These are phyloP conservation scores for Microdon myrmicae DNA, from an alignment of 2,888 invertebrate genomes.

Conservation along the genomic window DNA sequence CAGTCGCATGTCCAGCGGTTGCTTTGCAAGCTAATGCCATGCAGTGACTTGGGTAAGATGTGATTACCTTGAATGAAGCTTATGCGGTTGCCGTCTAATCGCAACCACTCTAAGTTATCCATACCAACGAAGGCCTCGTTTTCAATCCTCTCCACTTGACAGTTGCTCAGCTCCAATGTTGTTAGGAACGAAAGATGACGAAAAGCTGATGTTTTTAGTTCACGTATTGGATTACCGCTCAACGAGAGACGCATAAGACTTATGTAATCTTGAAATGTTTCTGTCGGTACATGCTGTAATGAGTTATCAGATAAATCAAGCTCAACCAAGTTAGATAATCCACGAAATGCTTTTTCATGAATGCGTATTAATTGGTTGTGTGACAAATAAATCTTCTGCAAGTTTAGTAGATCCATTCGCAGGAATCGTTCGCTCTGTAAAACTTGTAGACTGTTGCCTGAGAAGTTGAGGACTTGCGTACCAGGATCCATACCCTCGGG, in stretches of 20 bases:
- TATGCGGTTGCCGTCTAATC: slow-evolving; percentile 84
- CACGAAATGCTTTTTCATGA: slow-evolving; percentile 83
- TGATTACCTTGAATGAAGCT: slow-evolving; percentile 76
- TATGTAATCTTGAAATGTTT: slow-evolving; percentile 80
- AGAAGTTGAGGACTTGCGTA: slow-evolving; percentile 88
- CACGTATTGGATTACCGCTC: slow-evolving; percentile 83
- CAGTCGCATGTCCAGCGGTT: slow-evolving; percentile 94
- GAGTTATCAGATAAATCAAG: slow-evolving; percentile 86
- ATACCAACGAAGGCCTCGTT: slow-evolving; percentile 84
- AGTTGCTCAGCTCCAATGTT: slow-evolving; percentile 83
- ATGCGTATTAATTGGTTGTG: slow-evolving; percentile 82
- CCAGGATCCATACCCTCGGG: slow-evolving; percentile 84
- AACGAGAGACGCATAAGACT: slow-evolving; percentile 85
- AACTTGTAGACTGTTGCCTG: slow-evolving; percentile 83
- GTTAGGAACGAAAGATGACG: slow-evolving; percentile 79
- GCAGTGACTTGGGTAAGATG: slow-evolving; percentile 80
- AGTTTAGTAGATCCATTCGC: slow-evolving; percentile 81
- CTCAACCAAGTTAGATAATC: slow-evolving; percentile 87
- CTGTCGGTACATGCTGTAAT: slow-evolving; percentile 80
- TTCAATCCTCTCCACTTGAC: slow-evolving; percentile 81
- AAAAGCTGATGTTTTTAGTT: slow-evolving; percentile 78
- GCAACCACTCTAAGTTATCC: slow-evolving; percentile 83
- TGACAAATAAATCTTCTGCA: slow-evolving; percentile 86
- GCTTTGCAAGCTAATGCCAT: slow-evolving; percentile 83
- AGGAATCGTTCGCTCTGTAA: slow-evolving; percentile 83